Evolutionary conservation across 2,113 vertebrate species (phyloP).

Genomic region (Lasiurus cinereus): DNA sequence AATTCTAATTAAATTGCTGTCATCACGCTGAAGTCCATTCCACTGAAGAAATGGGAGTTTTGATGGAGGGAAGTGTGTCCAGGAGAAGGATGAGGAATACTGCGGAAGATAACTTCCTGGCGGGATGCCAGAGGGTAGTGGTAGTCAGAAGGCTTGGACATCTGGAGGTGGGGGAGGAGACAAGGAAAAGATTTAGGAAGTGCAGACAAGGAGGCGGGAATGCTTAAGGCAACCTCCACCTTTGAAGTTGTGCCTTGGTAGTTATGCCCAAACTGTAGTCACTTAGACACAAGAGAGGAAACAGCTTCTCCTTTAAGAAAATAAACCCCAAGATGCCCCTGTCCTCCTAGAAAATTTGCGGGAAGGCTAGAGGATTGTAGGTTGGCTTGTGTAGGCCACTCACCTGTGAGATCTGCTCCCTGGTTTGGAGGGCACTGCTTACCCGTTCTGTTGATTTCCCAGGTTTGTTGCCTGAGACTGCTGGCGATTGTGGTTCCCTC

Average conservation of each 20-base stretch:
- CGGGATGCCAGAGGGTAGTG: too few relatives aligned
- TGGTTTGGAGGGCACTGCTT: too few relatives aligned
- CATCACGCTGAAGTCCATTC: not conserved
- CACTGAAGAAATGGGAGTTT: not conserved
- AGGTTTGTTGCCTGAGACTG: not conserved
- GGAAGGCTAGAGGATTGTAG: not conserved
- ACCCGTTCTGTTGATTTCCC: not conserved
- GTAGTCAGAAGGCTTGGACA: not conserved
- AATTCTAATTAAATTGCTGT: not conserved
- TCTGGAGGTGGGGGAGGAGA: not conserved
- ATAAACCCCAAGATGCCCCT: not conserved
- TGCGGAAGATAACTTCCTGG: not conserved
- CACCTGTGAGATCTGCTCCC: accelerated
- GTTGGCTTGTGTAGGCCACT: not conserved
- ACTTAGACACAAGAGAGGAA: not conserved
- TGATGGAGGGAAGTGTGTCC: not conserved
- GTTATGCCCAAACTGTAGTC: not conserved
- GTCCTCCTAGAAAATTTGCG: not conserved
- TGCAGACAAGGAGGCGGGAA: not conserved
- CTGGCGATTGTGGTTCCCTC: not conserved
- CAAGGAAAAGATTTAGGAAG: not conserved
- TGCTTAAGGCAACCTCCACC: not conserved
- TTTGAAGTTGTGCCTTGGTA: not conserved
- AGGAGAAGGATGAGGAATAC: not conserved
- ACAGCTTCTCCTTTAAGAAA: not conserved